A percentile compares a stretch with the other conserved stretches of the same genome.
These are phyloP conservation scores for Cataglyphis altisquamis DNA, from an alignment of 2,888 invertebrate genomes.

Conservation along the genomic window DNA sequence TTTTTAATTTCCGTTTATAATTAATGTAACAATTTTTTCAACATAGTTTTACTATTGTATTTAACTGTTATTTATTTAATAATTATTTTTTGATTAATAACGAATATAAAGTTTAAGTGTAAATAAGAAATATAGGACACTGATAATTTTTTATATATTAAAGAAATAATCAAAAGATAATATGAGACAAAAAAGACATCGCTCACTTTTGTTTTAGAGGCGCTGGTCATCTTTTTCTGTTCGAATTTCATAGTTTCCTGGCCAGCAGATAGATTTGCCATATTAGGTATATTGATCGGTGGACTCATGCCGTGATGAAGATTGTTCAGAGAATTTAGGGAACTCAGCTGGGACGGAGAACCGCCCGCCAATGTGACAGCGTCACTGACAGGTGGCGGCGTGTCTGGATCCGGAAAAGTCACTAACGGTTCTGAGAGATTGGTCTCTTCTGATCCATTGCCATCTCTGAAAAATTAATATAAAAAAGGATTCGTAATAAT, in stretches of 20 bases:
- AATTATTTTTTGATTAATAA: constrained; percentile 15
- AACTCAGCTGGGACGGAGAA: constrained; percentile 86
- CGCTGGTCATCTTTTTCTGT: constrained; percentile 93
- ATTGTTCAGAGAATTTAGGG: constrained; percentile 82
- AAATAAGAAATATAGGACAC: not conserved
- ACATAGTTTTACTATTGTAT: not conserved
- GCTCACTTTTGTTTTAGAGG: constrained; percentile 90
- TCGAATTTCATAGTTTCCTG: constrained; percentile 93
- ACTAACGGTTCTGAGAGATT: constrained; percentile 90
- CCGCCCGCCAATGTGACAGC: constrained; percentile 85
- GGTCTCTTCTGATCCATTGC: constrained; percentile 79
- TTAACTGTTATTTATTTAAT: constrained; percentile 9
- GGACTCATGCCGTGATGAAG: constrained; percentile 80
- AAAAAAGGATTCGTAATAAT: not conserved
- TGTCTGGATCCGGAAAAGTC: constrained; percentile 93
- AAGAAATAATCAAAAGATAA: not conserved
- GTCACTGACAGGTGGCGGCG: constrained; percentile 88
- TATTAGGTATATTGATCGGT: constrained; percentile 83
- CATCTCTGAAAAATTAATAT: constrained; percentile 75
- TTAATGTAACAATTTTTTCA: constrained; percentile 1
- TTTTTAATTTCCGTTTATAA: not conserved
- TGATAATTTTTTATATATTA: not conserved
- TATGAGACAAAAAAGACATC: not conserved
- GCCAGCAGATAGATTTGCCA: constrained; percentile 79
- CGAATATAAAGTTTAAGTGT: not conserved